A percentile compares a stretch with the other conserved stretches of the same genome.
Evolutionary conservation across 2,113 vertebrate genomes (phyloP).

Genomic region (Pseudorasbora parva): DNA sequence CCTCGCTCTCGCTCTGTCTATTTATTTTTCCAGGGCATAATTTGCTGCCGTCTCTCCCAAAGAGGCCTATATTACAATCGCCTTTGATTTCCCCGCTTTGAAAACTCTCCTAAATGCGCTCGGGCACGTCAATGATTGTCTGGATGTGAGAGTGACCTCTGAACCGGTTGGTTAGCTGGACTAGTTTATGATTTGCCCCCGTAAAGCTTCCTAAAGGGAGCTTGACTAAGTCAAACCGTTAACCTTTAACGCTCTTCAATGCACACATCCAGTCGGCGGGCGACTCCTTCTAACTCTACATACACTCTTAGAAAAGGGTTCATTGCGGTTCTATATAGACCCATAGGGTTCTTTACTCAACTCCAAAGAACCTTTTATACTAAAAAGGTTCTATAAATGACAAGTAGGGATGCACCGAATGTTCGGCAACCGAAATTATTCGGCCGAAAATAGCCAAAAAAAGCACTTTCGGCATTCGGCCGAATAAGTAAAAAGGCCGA

Average conservation of each 20-base stretch:
- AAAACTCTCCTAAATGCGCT: constrained; percentile 46
- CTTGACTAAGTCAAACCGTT: constrained; percentile 63
- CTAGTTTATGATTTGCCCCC: constrained; percentile 58
- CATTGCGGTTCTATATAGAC: too few relatives aligned
- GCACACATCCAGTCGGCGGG: too few relatives aligned
- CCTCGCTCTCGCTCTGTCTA: constrained; percentile 61
- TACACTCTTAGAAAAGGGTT: too few relatives aligned
- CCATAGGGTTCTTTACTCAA: too few relatives aligned
- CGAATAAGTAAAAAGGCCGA: too few relatives aligned
- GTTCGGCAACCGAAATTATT: too few relatives aligned
- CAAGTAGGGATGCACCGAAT: too few relatives aligned
- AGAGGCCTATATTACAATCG: constrained; percentile 57
- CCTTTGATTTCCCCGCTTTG: constrained; percentile 55
- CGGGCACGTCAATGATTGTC: constrained; percentile 68
- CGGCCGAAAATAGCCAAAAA: too few relatives aligned
- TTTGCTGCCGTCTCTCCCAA: constrained; percentile 42
- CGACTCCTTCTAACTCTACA: neutral
- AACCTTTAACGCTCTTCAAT: constrained; percentile 65
- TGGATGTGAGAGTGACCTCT: constrained; percentile 66
- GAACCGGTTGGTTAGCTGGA: constrained; percentile 64
- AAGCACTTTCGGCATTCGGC: too few relatives aligned
- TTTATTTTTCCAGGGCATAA: constrained; percentile 70
- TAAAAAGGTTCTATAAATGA: too few relatives aligned
- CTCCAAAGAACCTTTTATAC: too few relatives aligned
- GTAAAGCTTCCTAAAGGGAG: constrained; percentile 59